phyloP scores from a whole-genome alignment of 2,888 invertebrate genomes.

The Melipona bicolor region DNA sequence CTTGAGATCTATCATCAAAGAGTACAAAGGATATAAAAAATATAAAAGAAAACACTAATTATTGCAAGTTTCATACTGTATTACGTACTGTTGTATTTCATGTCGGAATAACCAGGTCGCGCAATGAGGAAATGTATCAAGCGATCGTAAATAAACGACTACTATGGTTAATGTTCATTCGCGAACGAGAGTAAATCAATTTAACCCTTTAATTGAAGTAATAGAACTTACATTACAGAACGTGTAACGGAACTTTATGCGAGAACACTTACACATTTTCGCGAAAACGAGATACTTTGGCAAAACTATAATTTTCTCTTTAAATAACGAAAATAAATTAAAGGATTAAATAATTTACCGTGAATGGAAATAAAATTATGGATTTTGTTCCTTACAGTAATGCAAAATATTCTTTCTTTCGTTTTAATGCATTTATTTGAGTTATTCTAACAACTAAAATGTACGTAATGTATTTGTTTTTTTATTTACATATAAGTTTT shows the following conservation, averaged over 20 bases:
- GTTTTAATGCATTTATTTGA: not conserved
- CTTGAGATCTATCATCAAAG: not conserved
- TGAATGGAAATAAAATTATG: not conserved
- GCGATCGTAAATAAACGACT: conserved; percentile 7
- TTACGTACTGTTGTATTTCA: not conserved
- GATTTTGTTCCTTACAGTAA: not conserved
- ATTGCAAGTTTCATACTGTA: not conserved
- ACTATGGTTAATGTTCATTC: not conserved
- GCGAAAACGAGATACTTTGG: not conserved
- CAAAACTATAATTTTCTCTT: not conserved
- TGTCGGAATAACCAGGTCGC: conserved; percentile 14
- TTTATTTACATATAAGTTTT: not conserved
- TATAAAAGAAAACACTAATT: not conserved
- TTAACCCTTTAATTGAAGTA: not conserved
- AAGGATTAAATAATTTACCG: not conserved
- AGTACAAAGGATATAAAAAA: not conserved
- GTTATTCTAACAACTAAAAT: not conserved
- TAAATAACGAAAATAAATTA: not conserved
- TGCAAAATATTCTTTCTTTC: not conserved
- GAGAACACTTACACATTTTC: not conserved
- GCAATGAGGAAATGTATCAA: conserved; percentile 10
- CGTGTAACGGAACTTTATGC: not conserved
- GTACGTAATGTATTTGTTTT: not conserved
- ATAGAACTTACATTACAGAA: not conserved
- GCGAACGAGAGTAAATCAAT: conserved; percentile 10